phyloP scores from a whole-genome alignment of 64 coral and sea anemone genomes.

The Actinia equina region DNA sequence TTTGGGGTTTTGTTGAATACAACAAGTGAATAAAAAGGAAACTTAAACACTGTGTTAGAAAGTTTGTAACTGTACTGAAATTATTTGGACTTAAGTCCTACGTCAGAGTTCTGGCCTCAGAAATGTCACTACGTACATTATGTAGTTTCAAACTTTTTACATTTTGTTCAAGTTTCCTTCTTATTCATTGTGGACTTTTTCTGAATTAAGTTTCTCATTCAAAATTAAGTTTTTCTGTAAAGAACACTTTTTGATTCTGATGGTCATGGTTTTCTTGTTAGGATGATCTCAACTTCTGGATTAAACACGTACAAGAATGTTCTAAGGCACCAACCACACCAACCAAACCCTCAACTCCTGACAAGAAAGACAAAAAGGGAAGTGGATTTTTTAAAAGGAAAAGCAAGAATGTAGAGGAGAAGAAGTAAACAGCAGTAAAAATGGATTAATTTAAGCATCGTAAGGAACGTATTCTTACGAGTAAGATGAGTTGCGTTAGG shows the following conservation, averaged over 20 bases:
- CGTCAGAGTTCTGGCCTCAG: too few relatives aligned
- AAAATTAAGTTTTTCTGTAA: too few relatives aligned
- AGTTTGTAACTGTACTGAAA: too few relatives aligned
- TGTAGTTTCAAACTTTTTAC: too few relatives aligned
- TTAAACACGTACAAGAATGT: constrained; percentile 66
- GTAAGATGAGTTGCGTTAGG: neutral
- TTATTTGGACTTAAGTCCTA: too few relatives aligned
- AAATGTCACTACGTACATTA: too few relatives aligned
- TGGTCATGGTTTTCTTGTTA: neutral
- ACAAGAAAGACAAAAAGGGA: constrained; percentile 64
- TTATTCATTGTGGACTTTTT: too few relatives aligned
- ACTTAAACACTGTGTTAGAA: too few relatives aligned
- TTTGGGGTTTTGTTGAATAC: too few relatives aligned
- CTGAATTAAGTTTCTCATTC: too few relatives aligned
- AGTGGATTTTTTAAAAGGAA: constrained; percentile 84
- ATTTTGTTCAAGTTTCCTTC: too few relatives aligned
- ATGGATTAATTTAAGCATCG: neutral
- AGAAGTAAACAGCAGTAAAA: constrained; percentile 23
- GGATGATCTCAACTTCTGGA: constrained; percentile 89
- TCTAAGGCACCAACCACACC: constrained; percentile 10
- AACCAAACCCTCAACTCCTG: constrained; percentile 30
- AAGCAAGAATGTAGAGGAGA: constrained; percentile 86
- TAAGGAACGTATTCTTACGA: neutral
- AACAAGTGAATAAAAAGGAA: too few relatives aligned
- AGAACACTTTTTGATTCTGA: neutral